These are phyloP conservation scores for Mastomys natalensis DNA, from an alignment of 2,113 vertebrate species.

Conservation along the genomic window DNA sequence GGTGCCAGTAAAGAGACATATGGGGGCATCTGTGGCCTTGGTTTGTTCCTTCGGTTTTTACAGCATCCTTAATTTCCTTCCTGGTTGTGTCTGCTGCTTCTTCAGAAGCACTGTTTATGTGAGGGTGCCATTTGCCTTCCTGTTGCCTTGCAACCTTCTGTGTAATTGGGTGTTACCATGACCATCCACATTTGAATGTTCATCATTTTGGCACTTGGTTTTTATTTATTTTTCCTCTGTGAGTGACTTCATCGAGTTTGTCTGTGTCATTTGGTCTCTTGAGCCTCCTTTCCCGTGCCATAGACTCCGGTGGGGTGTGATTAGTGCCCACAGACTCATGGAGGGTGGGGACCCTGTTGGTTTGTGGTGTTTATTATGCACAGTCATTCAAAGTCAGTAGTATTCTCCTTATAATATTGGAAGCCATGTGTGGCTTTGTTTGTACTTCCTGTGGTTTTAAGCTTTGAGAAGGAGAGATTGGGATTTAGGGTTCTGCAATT, in stretches of 20 bases:
- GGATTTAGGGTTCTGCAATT: not conserved
- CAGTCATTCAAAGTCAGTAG: slow-evolving; percentile 23
- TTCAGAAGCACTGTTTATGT: not conserved
- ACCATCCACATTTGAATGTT: not conserved
- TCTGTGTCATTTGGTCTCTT: not conserved
- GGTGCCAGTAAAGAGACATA: not conserved
- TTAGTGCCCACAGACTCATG: not conserved
- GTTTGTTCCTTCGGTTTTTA: not conserved
- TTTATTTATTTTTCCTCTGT: not conserved
- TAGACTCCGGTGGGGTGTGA: not conserved
- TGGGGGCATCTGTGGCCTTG: not conserved
- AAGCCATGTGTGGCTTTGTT: not conserved
- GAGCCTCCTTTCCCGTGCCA: not conserved
- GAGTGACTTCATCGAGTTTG: not conserved
- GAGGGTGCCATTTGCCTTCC: not conserved
- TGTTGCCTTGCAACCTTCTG: not conserved
- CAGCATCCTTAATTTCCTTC: not conserved
- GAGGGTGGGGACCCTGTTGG: not conserved
- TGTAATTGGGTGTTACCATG: not conserved
- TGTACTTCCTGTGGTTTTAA: slow-evolving; percentile 46
- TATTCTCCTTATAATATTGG: not conserved
- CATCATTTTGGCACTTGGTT: not conserved
- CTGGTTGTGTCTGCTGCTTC: not conserved
- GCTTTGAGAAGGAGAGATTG: not conserved
- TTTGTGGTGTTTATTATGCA: not conserved